Evolutionary conservation across 1,140 invertebrate genomes (phyloP).

Genomic region (Belonocnema kinseyi): DNA sequence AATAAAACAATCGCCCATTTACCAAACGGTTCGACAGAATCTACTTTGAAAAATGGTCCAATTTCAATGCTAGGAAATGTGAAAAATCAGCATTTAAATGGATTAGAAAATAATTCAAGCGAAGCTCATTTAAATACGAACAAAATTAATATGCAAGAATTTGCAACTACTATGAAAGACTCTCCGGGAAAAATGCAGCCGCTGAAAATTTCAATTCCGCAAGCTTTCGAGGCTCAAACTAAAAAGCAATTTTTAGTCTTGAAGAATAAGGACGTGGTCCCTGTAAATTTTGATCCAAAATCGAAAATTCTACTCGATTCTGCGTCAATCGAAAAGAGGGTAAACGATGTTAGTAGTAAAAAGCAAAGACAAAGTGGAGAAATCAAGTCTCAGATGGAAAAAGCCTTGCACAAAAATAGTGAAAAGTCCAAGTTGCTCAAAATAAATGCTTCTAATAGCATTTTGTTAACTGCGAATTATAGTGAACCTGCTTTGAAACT

Average conservation of each 20-base stretch:
- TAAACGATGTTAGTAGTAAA: slow-evolving; percentile 33
- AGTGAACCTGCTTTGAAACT: slow-evolving; percentile 61
- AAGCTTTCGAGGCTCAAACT: slow-evolving; percentile 47
- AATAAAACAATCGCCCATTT: slow-evolving; percentile 64
- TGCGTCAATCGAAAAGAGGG: not conserved
- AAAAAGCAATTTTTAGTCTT: slow-evolving; percentile 59
- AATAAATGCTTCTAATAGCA: slow-evolving; percentile 47
- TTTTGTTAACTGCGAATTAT: slow-evolving; percentile 58
- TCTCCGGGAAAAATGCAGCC: slow-evolving; percentile 57
- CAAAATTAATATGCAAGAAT: slow-evolving; percentile 39
- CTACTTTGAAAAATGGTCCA: not conserved
- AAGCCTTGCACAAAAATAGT: slow-evolving; percentile 50
- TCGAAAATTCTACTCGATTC: not conserved
- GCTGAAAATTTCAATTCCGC: slow-evolving; percentile 63
- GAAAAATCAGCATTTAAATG: slow-evolving; percentile 31
- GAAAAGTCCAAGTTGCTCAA: slow-evolving; percentile 44
- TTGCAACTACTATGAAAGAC: slow-evolving; percentile 43
- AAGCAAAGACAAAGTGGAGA: slow-evolving; percentile 17
- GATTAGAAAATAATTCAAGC: slow-evolving; percentile 34
- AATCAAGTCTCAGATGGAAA: slow-evolving; percentile 3
- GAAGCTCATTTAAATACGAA: not conserved
- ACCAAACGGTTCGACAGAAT: slow-evolving; percentile 38
- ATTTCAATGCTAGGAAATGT: not conserved
- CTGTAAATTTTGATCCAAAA: slow-evolving; percentile 46
- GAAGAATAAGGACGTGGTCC: slow-evolving; percentile 59